These are phyloP conservation scores for Campylomormyrus tamandua DNA, from an alignment of 2,113 vertebrate genomes.

Conservation along the genomic window DNA sequence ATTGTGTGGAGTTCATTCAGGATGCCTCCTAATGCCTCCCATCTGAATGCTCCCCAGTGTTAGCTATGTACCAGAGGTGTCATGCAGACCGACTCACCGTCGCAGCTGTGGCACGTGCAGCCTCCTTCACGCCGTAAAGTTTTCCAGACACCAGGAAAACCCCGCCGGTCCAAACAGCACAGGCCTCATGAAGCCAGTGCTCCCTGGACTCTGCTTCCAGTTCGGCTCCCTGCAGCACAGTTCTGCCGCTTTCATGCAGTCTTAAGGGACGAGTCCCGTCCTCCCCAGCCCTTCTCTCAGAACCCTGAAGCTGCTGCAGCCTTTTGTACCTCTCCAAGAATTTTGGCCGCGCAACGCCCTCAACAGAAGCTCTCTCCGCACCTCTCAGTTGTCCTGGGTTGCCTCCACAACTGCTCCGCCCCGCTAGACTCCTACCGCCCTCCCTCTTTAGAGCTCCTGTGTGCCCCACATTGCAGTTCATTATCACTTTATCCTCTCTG, in stretches of 20 bases:
- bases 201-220: slow-evolving; percentile 77
- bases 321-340: slow-evolving; percentile 76
- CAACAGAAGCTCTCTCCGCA: slow-evolving; percentile 49
- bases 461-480: slow-evolving; percentile 7
- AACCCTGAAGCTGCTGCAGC: slow-evolving; percentile 79
- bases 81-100: slow-evolving; percentile 61
- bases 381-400: slow-evolving; percentile 53
- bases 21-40: background rate
- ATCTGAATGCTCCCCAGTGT: background rate
- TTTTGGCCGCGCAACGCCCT: slow-evolving; percentile 60
- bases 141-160: slow-evolving; percentile 89
- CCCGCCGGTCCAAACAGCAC: slow-evolving; percentile 89
- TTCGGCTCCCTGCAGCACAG: slow-evolving; percentile 61
- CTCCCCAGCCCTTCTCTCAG: slow-evolving; percentile 53
- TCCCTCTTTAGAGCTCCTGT: slow-evolving; percentile 5
- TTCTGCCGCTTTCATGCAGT: slow-evolving; percentile 62
- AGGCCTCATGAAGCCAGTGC: slow-evolving; percentile 95
- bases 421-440: slow-evolving; percentile 8
- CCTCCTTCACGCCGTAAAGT: slow-evolving; percentile 91
- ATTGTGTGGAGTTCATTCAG: background rate
- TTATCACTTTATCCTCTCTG: slow-evolving; percentile 41
- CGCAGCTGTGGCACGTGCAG: slow-evolving; percentile 72
- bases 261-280: slow-evolving; percentile 41
- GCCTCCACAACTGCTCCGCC: background rate
- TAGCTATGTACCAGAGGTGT: background rate